phyloP scores from a whole-genome alignment of 2,888 invertebrate genomes.

The Sicus ferrugineus region DNA sequence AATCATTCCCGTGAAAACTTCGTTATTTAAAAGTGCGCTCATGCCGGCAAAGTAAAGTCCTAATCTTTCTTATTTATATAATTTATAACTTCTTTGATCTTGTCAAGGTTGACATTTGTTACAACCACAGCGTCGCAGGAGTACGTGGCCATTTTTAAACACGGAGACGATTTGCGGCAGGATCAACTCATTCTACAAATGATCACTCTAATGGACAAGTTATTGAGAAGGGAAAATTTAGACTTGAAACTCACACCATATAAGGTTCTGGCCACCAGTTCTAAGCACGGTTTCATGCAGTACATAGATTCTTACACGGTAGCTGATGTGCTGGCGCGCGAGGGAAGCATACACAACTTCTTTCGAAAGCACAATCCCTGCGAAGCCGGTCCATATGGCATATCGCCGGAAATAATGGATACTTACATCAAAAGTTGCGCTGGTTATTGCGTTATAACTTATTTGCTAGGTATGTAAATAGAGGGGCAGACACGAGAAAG shows the following conservation, averaged over 20 bases:
- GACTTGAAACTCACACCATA: constrained; percentile 97
- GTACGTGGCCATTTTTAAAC: constrained; percentile 96
- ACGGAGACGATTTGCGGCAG: constrained; percentile 96
- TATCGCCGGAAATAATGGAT: constrained; percentile 94
- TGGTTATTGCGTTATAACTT: constrained; percentile 98
- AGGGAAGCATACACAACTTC: constrained; percentile 92
- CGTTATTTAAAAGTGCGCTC: constrained; percentile 93
- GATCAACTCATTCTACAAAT: constrained; percentile 98
- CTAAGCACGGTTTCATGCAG: constrained; percentile 95
- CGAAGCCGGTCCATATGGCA: constrained; percentile 87
- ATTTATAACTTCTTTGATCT: neutral
- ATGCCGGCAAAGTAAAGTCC: constrained; percentile 82
- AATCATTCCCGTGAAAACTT: constrained; percentile 87
- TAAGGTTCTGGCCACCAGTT: constrained; percentile 92
- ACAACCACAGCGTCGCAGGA: constrained; percentile 75
- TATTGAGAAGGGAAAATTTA: constrained; percentile 91
- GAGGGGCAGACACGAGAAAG: too few species aligned
- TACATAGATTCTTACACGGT: constrained; percentile 93
- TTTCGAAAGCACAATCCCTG: constrained; percentile 90
- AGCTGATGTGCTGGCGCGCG: constrained; percentile 86
- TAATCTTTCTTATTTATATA: neutral
- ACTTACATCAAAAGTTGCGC: constrained; percentile 96
- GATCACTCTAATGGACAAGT: constrained; percentile 97
- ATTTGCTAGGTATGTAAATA: constrained; percentile 74
- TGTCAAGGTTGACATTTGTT: constrained; percentile 78